Base-by-base conservation (phyloP, 2,797 vertebrate species). In the Propithecus perrieri region DNA sequence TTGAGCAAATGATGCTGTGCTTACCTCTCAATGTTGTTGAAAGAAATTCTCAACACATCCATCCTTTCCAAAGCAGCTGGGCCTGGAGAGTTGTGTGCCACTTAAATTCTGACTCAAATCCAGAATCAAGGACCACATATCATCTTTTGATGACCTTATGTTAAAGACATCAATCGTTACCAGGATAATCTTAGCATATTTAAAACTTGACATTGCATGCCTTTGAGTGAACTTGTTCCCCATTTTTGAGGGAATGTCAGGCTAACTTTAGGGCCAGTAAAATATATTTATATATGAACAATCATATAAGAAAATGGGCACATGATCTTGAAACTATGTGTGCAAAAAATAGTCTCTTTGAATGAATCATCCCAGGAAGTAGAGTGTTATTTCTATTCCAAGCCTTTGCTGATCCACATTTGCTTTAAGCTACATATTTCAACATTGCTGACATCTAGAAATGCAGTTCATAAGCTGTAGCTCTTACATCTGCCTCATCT, bases 321-420 rank as follows among this genome's bases (percentile, higher is more conserved):
- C 5, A 1, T 84, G 96, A 69, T 92, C 63, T 89, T 89, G 26
- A 94, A 97, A 92, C 41, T 57, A 69, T 76, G 59, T 26, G 43
- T 46, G 83, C 87, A 96, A 57, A 89, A 55, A 72, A 85, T 0
- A 43, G 43, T 1, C 6, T 63, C 71, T 65, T 26, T 96, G 22
- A 87, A 50, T 97, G 81, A 97, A 94, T 81, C 96, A 96, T 96
- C 97, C 13, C 35, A 87, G 83, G 86, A 97, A 97, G 91, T 43
- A 74, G 69, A 91, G 83, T 71, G 81, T 89, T 94, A 81, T 85
- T 97, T 97, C 94, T 91, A 87, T 97, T 95, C 89, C 67, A 61
- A 17, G 94, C 48, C 35, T 95, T 76, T 57, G 87, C 92, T 88
- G 95, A 96, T 97, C 50, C 3, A 65, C 8, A 85, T 92, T 97